Conservation (phyloP, 1,140 invertebrate genomes). For the Zaprionus gabonicus region DNA sequence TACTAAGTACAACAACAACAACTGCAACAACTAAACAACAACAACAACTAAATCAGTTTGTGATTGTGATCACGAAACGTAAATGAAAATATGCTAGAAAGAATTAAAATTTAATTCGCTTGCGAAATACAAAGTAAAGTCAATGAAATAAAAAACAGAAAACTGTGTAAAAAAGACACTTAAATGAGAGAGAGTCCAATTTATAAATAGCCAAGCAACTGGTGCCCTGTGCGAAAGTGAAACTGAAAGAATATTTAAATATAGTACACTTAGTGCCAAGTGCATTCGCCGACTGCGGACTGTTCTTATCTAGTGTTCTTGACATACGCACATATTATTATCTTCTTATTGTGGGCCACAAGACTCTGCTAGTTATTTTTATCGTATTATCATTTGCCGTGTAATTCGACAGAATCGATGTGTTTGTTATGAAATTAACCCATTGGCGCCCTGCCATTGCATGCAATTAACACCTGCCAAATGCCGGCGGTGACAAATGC, state of each 20-base stretch:
- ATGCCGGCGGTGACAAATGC: conserved; percentile 7
- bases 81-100: conserved; percentile 6
- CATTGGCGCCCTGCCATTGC: conserved; percentile 2
- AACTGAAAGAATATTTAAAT: conserved; percentile 24
- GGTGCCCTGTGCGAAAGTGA: conserved; percentile 35
- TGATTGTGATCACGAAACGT: conserved; percentile 7
- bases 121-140: conserved; percentile 6
- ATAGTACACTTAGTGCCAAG: conserved; percentile 12
- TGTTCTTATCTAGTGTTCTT: neutral
- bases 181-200: neutral
- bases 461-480: conserved; percentile 26
- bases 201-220: conserved; percentile 31
- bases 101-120: neutral
- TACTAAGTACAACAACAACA: neutral
- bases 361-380: conserved; percentile 15
- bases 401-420: conserved; percentile 20
- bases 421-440: conserved; percentile 12
- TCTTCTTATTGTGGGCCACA: conserved; percentile 4
- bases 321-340: conserved; percentile 19
- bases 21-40: conserved; percentile 2
- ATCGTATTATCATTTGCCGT: conserved; percentile 6
- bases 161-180: neutral
- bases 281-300: conserved; percentile 25
- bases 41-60: neutral
- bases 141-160: conserved; percentile 6